These are phyloP conservation scores for Danio choprae DNA, from an alignment of 2,797 vertebrate species.

Conservation along the genomic window DNA sequence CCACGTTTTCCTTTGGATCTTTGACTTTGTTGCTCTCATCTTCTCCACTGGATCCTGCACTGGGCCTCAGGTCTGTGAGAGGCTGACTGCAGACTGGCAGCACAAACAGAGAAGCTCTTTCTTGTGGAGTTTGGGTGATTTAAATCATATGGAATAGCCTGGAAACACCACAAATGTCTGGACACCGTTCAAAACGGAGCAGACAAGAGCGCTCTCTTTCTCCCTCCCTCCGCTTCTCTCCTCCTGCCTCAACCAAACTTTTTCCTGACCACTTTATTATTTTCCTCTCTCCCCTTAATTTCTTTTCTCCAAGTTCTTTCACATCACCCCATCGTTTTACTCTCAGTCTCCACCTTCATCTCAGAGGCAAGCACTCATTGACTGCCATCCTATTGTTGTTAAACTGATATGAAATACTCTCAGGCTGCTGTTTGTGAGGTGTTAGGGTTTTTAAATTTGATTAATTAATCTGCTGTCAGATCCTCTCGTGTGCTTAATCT, in stretches of 20 bases:
- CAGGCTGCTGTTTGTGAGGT: slow-evolving; percentile 9
- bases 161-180: slow-evolving; percentile 73
- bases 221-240: slow-evolving; percentile 46
- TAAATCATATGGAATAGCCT: slow-evolving; percentile 81
- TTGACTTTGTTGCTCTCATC: slow-evolving; percentile 49
- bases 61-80: slow-evolving; percentile 75
- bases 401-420: neutral
- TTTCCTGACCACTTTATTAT: slow-evolving; percentile 50
- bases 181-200: slow-evolving; percentile 65
- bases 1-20: slow-evolving; percentile 13
- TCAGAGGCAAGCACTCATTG: slow-evolving; percentile 54
- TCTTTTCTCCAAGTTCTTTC: slow-evolving; percentile 69
- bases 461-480: too few species aligned
- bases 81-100: slow-evolving; percentile 75
- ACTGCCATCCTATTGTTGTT: slow-evolving; percentile 23
- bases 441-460: slow-evolving; percentile 1
- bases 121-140: slow-evolving; percentile 83
- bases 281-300: slow-evolving; percentile 50
- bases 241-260: slow-evolving; percentile 45
- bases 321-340: slow-evolving; percentile 26
- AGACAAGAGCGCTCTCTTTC: slow-evolving; percentile 46
- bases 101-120: slow-evolving; percentile 84
- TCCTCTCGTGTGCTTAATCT: too few species aligned
- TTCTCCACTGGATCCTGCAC: slow-evolving; percentile 73
- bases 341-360: slow-evolving; percentile 45